Conservation (phyloP, 2,113 vertebrate species). For the Donacobius atricapilla region DNA sequence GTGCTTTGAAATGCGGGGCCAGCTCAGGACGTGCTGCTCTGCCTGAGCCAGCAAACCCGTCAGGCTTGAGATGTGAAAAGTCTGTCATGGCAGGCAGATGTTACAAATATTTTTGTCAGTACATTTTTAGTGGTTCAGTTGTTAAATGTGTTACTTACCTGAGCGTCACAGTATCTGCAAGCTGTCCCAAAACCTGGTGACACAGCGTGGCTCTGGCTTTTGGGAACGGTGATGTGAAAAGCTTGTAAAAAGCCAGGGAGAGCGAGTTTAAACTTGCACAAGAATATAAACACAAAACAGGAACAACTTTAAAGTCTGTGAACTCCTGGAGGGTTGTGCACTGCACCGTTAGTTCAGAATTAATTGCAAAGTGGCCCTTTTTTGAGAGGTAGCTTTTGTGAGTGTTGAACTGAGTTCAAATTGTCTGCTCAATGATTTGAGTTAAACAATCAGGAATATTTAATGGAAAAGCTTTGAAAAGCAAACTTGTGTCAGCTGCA, state of each 20-base stretch:
- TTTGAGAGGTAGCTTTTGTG: not conserved
- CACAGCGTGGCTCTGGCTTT: not conserved
- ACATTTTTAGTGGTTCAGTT: rapidly evolving
- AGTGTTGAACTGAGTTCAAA: not conserved
- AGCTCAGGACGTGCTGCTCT: rapidly evolving
- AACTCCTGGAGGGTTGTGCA: not conserved
- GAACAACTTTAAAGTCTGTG: not conserved
- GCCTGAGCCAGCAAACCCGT: rapidly evolving
- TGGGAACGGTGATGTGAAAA: not conserved
- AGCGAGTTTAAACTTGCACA: not conserved
- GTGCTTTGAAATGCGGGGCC: not conserved
- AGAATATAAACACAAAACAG: not conserved
- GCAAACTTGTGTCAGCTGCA: not conserved
- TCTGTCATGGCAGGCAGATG: rapidly evolving
- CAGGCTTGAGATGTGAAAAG: rapidly evolving
- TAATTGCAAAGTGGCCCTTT: not conserved
- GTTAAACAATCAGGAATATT: not conserved
- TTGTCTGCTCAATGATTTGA: not conserved
- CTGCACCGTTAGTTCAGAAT: not conserved
- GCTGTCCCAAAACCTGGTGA: not conserved
- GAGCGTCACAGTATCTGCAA: not conserved
- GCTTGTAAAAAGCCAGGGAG: not conserved
- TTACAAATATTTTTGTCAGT: not conserved
- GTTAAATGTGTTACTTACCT: not conserved
- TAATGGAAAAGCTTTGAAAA: not conserved